Conservation (phyloP, 2,888 invertebrate genomes). For the Cotesia congregata region DNA sequence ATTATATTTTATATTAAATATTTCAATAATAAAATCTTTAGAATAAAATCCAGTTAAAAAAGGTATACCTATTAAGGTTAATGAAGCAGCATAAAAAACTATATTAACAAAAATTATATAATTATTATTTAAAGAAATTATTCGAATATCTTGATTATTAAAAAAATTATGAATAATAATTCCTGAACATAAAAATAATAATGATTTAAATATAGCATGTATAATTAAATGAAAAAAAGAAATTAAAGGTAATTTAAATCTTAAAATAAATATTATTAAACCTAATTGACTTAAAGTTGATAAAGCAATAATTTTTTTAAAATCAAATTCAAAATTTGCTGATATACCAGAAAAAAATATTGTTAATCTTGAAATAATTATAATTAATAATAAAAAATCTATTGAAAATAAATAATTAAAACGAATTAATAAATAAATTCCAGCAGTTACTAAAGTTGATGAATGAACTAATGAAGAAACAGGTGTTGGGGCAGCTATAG, state of each 20-base stretch:
- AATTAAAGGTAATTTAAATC: slow-evolving; percentile 72
- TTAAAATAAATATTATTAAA: slow-evolving; percentile 79
- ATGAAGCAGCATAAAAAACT: slow-evolving; percentile 75
- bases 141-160: slow-evolving; percentile 80
- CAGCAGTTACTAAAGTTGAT: slow-evolving; percentile 84
- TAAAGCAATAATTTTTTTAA: slow-evolving; percentile 85
- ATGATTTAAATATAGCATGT: slow-evolving; percentile 83
- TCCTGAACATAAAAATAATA: slow-evolving; percentile 82
- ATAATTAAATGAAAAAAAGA: slow-evolving; percentile 81
- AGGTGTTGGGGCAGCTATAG: slow-evolving; percentile 84
- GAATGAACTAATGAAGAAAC: slow-evolving; percentile 85
- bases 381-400: slow-evolving; percentile 33
- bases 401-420: slow-evolving; percentile 73
- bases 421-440: slow-evolving; percentile 81
- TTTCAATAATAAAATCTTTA: slow-evolving; percentile 72
- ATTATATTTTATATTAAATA: slow-evolving; percentile 72
- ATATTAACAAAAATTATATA: slow-evolving; percentile 73
- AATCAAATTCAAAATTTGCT: slow-evolving; percentile 78
- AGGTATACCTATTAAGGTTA: slow-evolving; percentile 77
- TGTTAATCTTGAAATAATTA: slow-evolving; percentile 70
- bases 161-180: slow-evolving; percentile 77
- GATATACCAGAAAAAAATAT: slow-evolving; percentile 76
- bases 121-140: slow-evolving; percentile 72
- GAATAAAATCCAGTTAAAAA: slow-evolving; percentile 77
- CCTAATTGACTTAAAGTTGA: slow-evolving; percentile 84